Conservation (phyloP, 2,113 vertebrate species). For the Dendropsophus ebraccatus region DNA sequence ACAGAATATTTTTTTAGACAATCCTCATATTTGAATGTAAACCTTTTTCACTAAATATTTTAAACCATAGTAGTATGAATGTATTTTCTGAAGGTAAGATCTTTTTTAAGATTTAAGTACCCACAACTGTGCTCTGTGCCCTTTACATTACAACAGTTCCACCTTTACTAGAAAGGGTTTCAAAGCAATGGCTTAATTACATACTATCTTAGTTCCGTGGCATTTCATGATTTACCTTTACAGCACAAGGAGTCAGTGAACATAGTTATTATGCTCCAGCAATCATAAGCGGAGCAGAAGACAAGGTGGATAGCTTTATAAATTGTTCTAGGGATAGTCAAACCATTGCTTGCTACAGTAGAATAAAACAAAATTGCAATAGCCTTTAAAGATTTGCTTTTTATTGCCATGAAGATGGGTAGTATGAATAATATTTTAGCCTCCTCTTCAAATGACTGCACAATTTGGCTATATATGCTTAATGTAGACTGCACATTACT, state of each 20-base stretch:
- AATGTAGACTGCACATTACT: not conserved
- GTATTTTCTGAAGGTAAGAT: not conserved
- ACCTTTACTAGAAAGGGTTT: conserved; percentile 36
- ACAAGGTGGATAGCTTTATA: conserved; percentile 29
- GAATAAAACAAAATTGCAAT: not conserved
- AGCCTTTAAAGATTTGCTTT: not conserved
- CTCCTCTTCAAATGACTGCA: not conserved
- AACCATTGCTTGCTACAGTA: not conserved
- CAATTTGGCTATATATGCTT: not conserved
- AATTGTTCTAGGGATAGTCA: conserved; percentile 46
- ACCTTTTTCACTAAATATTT: not conserved
- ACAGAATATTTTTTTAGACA: not conserved
- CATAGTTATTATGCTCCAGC: conserved; percentile 38
- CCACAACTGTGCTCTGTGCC: not conserved
- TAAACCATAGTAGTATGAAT: not conserved
- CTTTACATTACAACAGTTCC: conserved; percentile 36
- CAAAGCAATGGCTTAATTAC: conserved; percentile 42
- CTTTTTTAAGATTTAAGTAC: conserved; percentile 36
- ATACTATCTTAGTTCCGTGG: conserved; percentile 33
- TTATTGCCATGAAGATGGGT: not conserved
- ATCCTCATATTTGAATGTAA: not conserved
- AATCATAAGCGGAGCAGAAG: conserved; percentile 32
- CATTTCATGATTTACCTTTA: conserved; percentile 49
- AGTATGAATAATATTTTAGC: not conserved
- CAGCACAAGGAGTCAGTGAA: conserved; percentile 7